phyloP scores from a whole-genome alignment of 1,140 invertebrate genomes.

The Lordiphosa stackelbergi region DNA sequence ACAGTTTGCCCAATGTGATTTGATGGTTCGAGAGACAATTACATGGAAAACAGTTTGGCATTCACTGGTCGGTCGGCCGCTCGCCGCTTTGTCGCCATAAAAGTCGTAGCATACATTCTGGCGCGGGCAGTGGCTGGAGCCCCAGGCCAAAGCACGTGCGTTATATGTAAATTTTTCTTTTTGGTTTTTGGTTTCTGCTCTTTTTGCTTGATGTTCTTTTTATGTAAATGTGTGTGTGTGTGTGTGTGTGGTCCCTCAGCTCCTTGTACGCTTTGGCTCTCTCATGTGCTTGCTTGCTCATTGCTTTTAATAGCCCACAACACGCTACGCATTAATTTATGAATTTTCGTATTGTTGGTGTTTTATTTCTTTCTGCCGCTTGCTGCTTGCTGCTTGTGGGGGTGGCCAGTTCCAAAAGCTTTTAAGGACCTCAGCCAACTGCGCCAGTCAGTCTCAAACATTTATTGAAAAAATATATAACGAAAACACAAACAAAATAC shows the following conservation, averaged over 20 bases:
- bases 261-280: constrained; percentile 40
- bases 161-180: constrained; percentile 68
- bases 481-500: neutral
- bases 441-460: constrained; percentile 7
- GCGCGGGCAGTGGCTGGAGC: neutral
- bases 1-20: constrained; percentile 23
- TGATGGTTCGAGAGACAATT: constrained; percentile 16
- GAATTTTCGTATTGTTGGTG: constrained; percentile 47
- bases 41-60: constrained; percentile 48
- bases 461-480: constrained; percentile 55
- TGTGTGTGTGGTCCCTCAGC: constrained; percentile 47
- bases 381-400: neutral
- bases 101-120: constrained; percentile 18
- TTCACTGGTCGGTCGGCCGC: constrained; percentile 5
- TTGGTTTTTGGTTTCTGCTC: constrained; percentile 33
- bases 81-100: constrained; percentile 42
- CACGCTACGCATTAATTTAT: constrained; percentile 74
- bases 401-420: constrained; percentile 37
- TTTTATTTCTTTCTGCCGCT: neutral
- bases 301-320: constrained; percentile 75
- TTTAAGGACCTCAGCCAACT: constrained; percentile 41
- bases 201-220: constrained; percentile 62
- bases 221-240: constrained; percentile 46
- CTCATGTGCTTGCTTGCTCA: constrained; percentile 70
- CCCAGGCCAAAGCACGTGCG: constrained; percentile 57